These are phyloP conservation scores for Dallia pectoralis DNA, from an alignment of 2,797 vertebrate species.

Conservation along the genomic window DNA sequence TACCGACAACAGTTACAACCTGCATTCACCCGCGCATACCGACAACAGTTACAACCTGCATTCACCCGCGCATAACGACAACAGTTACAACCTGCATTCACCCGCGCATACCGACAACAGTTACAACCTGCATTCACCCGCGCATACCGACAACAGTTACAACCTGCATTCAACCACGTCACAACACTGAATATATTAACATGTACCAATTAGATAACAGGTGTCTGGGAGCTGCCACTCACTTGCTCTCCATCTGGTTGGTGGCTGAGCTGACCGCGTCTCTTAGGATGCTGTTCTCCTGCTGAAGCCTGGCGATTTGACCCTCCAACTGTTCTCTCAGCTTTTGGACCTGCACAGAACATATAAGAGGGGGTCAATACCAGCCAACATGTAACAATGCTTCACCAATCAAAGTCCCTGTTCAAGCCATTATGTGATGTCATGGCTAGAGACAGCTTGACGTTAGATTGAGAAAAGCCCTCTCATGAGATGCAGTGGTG, in stretches of 20 bases:
- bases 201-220: not conserved
- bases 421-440: too few relatives aligned
- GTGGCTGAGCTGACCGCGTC: conserved; percentile 96
- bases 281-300: conserved; percentile 95
- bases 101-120: conserved; percentile 2
- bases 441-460: too few relatives aligned
- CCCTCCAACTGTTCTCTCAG: conserved; percentile 92
- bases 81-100: not conserved
- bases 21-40: not conserved
- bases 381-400: not conserved
- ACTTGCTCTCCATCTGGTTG: conserved; percentile 99
- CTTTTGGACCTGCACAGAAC: conserved; percentile 84
- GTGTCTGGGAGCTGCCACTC: conserved; percentile 56
- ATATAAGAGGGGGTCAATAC: not conserved
- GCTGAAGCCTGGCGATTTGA: conserved; percentile 92
- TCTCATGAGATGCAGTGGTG: too few relatives aligned
- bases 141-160: not conserved
- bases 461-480: too few relatives aligned
- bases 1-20: not conserved
- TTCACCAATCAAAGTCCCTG: too few relatives aligned
- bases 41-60: not conserved
- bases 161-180: not conserved
- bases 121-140: conserved; percentile 5
- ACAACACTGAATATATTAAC: not conserved
- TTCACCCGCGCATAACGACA: not conserved